A percentile compares a stretch with the other conserved stretches of the same genome.
Conservation (phyloP, 2,113 vertebrate species). For the Amphilophus citrinellus region DNA sequence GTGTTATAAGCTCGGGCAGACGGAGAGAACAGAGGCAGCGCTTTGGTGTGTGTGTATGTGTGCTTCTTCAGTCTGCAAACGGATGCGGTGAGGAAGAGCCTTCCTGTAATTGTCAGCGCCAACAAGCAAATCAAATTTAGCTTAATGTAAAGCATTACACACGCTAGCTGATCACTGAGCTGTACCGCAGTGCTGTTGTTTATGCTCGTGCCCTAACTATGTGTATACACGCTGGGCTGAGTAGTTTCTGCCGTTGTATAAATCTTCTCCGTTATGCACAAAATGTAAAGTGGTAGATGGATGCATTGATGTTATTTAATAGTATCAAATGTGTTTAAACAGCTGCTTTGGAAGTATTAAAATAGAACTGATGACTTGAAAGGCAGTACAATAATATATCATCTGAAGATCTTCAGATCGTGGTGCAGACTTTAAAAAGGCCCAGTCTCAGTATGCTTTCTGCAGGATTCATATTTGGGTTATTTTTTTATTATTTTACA, state of each 20-base stretch:
- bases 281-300: neutral
- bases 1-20: slow-evolving; percentile 38
- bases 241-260: neutral
- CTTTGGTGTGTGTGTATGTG: slow-evolving; percentile 22
- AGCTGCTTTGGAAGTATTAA: slow-evolving; percentile 9
- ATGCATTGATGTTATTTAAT: neutral
- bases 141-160: neutral
- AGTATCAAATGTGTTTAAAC: slow-evolving; percentile 4
- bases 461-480: neutral
- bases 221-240: neutral
- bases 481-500: too few relatives aligned
- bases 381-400: neutral
- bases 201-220: neutral
- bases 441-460: neutral
- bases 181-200: neutral
- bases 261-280: neutral
- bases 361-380: neutral
- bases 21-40: slow-evolving; percentile 18
- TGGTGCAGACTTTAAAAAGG: neutral
- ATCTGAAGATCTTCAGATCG: neutral
- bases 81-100: neutral
- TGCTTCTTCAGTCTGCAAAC: neutral
- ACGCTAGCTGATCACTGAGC: neutral
- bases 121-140: neutral
- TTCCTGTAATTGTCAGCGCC: neutral